A percentile compares a stretch with the other conserved stretches of the same genome.
Conservation (phyloP, 2,797 vertebrate species). For the Sebastes goodei region DNA sequence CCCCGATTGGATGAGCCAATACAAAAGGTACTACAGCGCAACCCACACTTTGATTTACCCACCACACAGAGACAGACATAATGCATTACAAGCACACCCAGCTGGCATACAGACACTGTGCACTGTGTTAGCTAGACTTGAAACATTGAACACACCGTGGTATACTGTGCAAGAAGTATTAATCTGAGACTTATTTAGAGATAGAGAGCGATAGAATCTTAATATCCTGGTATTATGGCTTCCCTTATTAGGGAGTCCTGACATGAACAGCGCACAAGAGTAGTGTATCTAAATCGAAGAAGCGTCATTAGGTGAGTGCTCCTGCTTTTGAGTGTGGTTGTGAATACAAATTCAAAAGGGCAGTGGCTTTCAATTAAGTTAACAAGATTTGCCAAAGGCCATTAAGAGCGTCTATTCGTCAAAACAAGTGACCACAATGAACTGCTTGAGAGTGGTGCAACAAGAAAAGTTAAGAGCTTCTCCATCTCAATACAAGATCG, state of each 20-base stretch:
- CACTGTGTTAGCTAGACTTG: not conserved
- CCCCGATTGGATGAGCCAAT: constrained; percentile 52
- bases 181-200: not conserved
- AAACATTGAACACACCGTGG: not conserved
- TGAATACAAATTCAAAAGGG: constrained; percentile 31
- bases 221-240: not conserved
- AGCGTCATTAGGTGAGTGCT: constrained; percentile 9
- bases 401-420: constrained; percentile 43
- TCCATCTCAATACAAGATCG: not conserved
- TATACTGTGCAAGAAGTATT: not conserved
- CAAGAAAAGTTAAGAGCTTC: not conserved
- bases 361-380: constrained; percentile 43
- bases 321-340: not conserved
- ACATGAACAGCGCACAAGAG: not conserved
- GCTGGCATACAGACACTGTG: not conserved
- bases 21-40: constrained; percentile 19
- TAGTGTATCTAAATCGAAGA: not conserved
- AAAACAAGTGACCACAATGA: constrained; percentile 14
- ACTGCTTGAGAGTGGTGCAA: not conserved
- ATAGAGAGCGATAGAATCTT: not conserved
- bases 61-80: not conserved
- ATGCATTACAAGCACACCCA: not conserved
- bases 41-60: not conserved
- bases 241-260: not conserved
- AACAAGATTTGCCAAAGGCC: constrained; percentile 47